A percentile compares a stretch with the other conserved stretches of the same genome.
These are phyloP conservation scores for Rhizoglyphus robini DNA, from an alignment of 1,140 invertebrate genomes.

Conservation along the genomic window DNA sequence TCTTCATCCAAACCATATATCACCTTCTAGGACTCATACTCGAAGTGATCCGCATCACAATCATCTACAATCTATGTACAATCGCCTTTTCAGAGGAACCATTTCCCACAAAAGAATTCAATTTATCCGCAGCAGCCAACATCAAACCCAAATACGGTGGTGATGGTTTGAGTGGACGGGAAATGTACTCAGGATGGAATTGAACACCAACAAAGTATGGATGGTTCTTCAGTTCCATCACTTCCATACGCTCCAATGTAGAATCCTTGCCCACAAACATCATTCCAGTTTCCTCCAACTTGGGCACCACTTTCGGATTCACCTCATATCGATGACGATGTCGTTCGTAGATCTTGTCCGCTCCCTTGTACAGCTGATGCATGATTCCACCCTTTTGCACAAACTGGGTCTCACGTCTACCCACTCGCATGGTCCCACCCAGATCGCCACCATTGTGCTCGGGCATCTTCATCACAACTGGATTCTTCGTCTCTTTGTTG, in stretches of 20 bases:
- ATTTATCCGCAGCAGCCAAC: not conserved
- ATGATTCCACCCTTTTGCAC: slow-evolving; percentile 33
- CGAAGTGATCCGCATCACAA: too few relatives aligned
- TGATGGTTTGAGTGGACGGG: too few relatives aligned
- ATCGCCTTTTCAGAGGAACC: too few relatives aligned
- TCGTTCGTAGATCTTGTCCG: too few relatives aligned
- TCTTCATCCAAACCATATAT: too few relatives aligned
- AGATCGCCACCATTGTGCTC: slow-evolving; percentile 82
- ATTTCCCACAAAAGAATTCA: slow-evolving; percentile 22
- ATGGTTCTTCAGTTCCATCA: slow-evolving; percentile 52
- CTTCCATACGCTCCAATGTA: slow-evolving; percentile 63
- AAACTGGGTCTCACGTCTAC: slow-evolving; percentile 75
- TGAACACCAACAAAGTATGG: too few relatives aligned
- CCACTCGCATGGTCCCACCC: slow-evolving; percentile 96
- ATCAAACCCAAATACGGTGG: slow-evolving; percentile 92
- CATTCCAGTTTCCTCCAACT: too few relatives aligned
- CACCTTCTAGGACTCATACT: too few relatives aligned
- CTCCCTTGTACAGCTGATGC: too few relatives aligned
- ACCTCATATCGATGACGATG: slow-evolving; percentile 88
- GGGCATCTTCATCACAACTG: slow-evolving; percentile 94
- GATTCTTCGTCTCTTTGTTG: slow-evolving; percentile 51
- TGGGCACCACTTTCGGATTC: slow-evolving; percentile 73
- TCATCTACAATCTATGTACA: too few relatives aligned
- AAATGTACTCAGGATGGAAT: too few relatives aligned
- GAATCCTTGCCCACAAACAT: too few relatives aligned